phyloP scores from a whole-genome alignment of 2,113 vertebrate genomes.

The Charina bottae region DNA sequence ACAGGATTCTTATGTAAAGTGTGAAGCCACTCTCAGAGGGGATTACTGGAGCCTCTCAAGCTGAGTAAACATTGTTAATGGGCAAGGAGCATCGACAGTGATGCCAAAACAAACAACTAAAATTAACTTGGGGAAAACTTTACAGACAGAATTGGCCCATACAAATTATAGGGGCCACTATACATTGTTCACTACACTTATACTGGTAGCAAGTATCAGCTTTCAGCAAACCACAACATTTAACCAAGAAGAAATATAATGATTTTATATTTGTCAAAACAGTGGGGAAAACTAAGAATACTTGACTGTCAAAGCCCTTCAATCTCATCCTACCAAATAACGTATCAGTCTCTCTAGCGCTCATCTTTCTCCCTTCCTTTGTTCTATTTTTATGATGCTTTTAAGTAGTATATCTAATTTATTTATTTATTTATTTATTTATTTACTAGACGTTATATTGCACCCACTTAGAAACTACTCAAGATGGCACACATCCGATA shows the following conservation, averaged over 20 bases:
- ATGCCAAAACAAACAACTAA: constrained; percentile 59
- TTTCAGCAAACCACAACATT: background rate
- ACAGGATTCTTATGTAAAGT: constrained; percentile 4
- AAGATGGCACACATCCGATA: background rate
- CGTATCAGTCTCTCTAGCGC: background rate
- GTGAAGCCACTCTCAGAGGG: constrained; percentile 1
- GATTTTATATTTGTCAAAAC: background rate
- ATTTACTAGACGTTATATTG: background rate
- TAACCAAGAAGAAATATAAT: background rate
- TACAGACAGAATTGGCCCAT: constrained; percentile 28
- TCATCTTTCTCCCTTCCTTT: background rate
- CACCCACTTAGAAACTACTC: background rate
- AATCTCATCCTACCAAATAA: background rate
- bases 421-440: background rate
- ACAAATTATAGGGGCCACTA: background rate
- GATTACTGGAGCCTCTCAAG: constrained; percentile 50
- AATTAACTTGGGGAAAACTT: constrained; percentile 52
- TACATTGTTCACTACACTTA: constrained; percentile 34
- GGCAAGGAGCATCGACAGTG: constrained; percentile 18
- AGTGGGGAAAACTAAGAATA: background rate
- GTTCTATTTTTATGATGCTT: background rate
- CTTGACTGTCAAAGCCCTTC: background rate
- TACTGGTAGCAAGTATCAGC: constrained; percentile 8
- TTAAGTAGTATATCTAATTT: background rate
- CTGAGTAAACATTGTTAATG: constrained; percentile 57